A percentile compares a stretch with the other conserved stretches of the same genome.
Conservation (phyloP, 2,113 vertebrate species). For the Cryptomyrus ogoouensis region DNA sequence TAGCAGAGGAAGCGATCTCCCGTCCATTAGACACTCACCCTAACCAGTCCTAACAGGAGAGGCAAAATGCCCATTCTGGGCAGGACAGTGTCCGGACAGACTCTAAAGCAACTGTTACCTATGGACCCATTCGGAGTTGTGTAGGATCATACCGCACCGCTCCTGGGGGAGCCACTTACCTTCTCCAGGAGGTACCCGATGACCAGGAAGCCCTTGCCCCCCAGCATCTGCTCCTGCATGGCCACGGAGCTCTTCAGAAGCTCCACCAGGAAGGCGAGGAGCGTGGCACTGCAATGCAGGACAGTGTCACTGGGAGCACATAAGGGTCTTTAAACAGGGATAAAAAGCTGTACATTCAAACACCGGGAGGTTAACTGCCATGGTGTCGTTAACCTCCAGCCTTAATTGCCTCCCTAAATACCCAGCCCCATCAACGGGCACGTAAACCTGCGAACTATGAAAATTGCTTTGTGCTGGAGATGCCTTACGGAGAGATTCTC, state of each 20-base stretch:
- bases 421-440: not conserved
- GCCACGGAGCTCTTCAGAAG: slow-evolving; percentile 97
- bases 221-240: slow-evolving; percentile 99
- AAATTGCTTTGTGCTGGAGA: not conserved
- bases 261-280: slow-evolving; percentile 94
- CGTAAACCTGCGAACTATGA: not conserved
- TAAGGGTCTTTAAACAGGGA: slow-evolving; percentile 42
- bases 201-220: slow-evolving; percentile 95
- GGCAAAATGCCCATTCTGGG: not conserved
- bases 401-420: not conserved
- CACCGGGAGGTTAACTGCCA: not conserved
- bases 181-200: slow-evolving; percentile 98
- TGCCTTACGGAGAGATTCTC: not conserved
- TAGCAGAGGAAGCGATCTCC: not conserved
- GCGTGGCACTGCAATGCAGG: slow-evolving; percentile 76
- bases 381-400: not conserved
- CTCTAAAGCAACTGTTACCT: not conserved
- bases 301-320: not conserved
- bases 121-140: not conserved
- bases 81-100: not conserved
- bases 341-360: not conserved
- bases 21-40: not conserved
- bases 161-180: slow-evolving; percentile 52
- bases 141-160: not conserved
- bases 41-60: not conserved